Percentiles rank a stretch among this genome's conserved stretches.
These are phyloP conservation scores for Oreotrochilus melanogaster DNA, from an alignment of 2,113 vertebrate genomes.

Conservation along the genomic window DNA sequence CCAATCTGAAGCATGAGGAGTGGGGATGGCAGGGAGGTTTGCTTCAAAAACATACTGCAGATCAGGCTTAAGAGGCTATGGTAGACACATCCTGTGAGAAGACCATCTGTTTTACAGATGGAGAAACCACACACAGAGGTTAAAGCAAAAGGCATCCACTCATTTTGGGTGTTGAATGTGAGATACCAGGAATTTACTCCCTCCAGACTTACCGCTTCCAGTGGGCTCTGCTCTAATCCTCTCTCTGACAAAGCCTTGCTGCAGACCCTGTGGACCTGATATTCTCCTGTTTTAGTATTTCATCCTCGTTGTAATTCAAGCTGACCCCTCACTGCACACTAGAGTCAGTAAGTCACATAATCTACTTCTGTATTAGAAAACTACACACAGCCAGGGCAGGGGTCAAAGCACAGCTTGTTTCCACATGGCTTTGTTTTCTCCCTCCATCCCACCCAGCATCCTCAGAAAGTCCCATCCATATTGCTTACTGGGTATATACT, in stretches of 20 bases:
- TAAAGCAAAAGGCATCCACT: neutral
- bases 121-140: neutral
- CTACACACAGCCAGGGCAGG: neutral
- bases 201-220: neutral
- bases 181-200: neutral
- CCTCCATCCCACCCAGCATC: neutral
- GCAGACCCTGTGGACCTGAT: neutral
- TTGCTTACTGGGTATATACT: neutral
- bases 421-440: neutral
- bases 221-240: neutral
- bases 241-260: neutral
- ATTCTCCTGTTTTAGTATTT: neutral
- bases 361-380: neutral
- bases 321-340: neutral
- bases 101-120: neutral
- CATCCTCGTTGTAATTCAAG: neutral
- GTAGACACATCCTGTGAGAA: neutral
- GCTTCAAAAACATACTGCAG: neutral
- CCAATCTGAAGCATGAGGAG: rapidly evolving
- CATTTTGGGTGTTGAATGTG: neutral
- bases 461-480: neutral
- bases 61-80: neutral
- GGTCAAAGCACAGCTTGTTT: neutral
- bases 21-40: neutral
- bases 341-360: neutral